These are phyloP conservation scores for Dendronephthya gigantea DNA, from an alignment of 64 coral and sea anemone species.

Conservation along the genomic window DNA sequence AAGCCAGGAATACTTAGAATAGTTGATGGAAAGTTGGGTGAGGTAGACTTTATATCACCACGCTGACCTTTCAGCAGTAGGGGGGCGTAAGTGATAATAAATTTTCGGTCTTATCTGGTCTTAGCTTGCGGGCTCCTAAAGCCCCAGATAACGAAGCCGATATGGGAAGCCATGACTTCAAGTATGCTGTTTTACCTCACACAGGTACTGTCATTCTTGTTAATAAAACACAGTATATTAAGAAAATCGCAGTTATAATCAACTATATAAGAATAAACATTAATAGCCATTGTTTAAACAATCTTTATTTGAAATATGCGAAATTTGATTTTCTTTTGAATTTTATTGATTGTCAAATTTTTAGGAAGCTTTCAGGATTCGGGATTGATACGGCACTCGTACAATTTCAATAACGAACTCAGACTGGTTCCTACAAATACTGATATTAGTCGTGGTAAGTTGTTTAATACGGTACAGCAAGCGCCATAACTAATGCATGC, in stretches of 20 bases:
- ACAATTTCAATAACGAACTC: conserved; percentile 68
- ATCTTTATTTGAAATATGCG: too few species aligned
- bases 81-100: too few species aligned
- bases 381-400: conserved; percentile 61
- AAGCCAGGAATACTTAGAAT: too few species aligned
- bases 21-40: too few species aligned
- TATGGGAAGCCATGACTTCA: conserved; percentile 90
- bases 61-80: too few species aligned
- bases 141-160: conserved; percentile 72
- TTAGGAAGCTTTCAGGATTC: conserved; percentile 76
- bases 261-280: too few species aligned
- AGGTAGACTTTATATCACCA: too few species aligned
- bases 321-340: too few species aligned
- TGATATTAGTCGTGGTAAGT: conserved; percentile 24
- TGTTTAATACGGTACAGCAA: background rate
- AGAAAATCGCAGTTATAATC: too few species aligned
- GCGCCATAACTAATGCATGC: too few species aligned
- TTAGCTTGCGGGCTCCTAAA: conserved; percentile 72
- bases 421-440: conserved; percentile 19
- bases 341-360: background rate
- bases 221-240: too few species aligned
- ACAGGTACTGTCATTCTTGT: conserved; percentile 66
- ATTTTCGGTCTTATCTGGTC: background rate
- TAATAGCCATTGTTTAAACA: too few species aligned
- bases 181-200: conserved; percentile 80